Conservation (phyloP, 2,113 vertebrate genomes). For the Microcebus murinus region DNA sequence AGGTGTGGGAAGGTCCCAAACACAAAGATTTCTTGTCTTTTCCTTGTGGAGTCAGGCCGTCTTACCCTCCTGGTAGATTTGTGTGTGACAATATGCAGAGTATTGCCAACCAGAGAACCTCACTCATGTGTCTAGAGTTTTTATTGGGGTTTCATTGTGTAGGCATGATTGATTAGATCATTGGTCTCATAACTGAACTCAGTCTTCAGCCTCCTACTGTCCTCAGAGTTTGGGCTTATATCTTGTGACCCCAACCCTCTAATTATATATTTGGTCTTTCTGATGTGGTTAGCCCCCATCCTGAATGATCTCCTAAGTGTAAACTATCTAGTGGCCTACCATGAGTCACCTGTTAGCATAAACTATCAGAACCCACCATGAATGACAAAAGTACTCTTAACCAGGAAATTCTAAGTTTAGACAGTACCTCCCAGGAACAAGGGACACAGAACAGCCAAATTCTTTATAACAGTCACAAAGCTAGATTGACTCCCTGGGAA, state of each 20-base stretch:
- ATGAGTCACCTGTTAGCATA: not conserved
- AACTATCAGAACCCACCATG: not conserved
- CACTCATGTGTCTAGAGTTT: not conserved
- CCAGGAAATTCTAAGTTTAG: not conserved
- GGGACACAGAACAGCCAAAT: not conserved
- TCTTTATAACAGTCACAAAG: not conserved
- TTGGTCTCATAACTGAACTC: not conserved
- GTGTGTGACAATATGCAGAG: not conserved
- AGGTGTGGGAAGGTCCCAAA: not conserved
- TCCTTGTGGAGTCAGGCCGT: not conserved
- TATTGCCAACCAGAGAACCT: not conserved
- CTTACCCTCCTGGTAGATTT: not conserved
- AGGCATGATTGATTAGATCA: not conserved
- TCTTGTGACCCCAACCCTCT: not conserved
- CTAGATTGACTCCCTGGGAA: not conserved
- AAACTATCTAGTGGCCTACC: not conserved
- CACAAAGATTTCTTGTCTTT: not conserved
- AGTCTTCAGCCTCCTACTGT: not conserved
- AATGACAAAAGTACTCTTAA: not conserved
- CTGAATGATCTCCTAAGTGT: not conserved
- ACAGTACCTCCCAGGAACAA: not conserved
- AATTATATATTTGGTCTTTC: not conserved
- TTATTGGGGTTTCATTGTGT: constrained; percentile 23
- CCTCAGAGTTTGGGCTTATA: not conserved
- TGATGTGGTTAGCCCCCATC: not conserved